phyloP scores from a whole-genome alignment of 2,797 vertebrate genomes.

The Remorina albescens region DNA sequence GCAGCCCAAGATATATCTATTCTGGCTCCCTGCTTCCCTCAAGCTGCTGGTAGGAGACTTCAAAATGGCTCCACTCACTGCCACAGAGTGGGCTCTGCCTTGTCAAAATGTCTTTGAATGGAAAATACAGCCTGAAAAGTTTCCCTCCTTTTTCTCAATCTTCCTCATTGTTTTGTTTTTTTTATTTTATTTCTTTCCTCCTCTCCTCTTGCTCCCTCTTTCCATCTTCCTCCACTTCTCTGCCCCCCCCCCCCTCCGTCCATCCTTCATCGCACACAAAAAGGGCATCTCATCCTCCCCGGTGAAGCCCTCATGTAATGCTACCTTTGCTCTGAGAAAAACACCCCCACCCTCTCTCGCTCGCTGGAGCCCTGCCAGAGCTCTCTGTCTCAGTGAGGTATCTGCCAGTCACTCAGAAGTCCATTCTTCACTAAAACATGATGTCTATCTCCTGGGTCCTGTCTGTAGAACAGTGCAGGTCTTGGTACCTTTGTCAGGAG shows the following conservation, averaged over 20 bases:
- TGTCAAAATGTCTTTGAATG: constrained; percentile 86
- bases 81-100: constrained; percentile 81
- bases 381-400: constrained; percentile 76
- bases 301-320: constrained; percentile 73
- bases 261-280: constrained; percentile 80
- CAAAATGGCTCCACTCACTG: constrained; percentile 83
- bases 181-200: too few species aligned
- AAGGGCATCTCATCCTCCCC: constrained; percentile 79
- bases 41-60: constrained; percentile 85
- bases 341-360: constrained; percentile 33
- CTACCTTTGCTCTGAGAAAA: constrained; percentile 70
- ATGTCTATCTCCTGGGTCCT: constrained; percentile 76
- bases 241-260: constrained; percentile 55
- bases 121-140: constrained; percentile 82
- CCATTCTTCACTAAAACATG: constrained; percentile 77
- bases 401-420: constrained; percentile 79
- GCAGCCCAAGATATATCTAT: constrained; percentile 83
- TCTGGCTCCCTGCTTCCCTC: constrained; percentile 80
- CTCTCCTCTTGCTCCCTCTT: constrained; percentile 35
- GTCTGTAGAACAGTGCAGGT: constrained; percentile 65
- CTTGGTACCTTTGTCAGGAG: constrained; percentile 67
- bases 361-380: constrained; percentile 60
- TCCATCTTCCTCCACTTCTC: constrained; percentile 20
- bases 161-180: constrained; percentile 59
- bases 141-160: constrained; percentile 62